Conservation (phyloP, 2,888 invertebrate genomes). For the Tanytarsus gracilentus region DNA sequence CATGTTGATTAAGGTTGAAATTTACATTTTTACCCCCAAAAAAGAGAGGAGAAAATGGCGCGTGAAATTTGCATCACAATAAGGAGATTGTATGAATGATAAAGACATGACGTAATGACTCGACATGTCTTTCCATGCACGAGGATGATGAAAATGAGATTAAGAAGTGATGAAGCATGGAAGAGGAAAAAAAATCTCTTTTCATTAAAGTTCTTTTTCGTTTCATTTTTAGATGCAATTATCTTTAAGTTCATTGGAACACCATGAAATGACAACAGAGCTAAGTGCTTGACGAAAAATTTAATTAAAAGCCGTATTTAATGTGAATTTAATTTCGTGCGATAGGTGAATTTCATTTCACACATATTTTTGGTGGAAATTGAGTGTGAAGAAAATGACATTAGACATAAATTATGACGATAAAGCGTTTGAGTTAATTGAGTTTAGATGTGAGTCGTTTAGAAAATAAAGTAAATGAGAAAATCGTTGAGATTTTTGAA, state of each 20-base stretch:
- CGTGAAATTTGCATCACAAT: background rate
- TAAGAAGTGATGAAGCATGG: too few species aligned
- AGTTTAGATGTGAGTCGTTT: too few species aligned
- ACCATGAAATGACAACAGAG: too few species aligned
- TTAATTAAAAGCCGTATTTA: slow-evolving; percentile 8
- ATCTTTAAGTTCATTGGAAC: background rate
- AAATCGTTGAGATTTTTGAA: too few species aligned
- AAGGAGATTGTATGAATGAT: background rate
- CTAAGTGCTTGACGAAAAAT: slow-evolving; percentile 11
- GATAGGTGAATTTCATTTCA: background rate
- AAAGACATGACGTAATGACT: background rate
- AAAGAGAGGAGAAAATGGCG: background rate
- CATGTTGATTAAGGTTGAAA: slow-evolving; percentile 10
- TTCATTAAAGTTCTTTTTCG: background rate
- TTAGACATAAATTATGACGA: slow-evolving; percentile 8
- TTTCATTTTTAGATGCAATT: background rate
- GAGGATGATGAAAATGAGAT: background rate
- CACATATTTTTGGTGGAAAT: slow-evolving; percentile 14
- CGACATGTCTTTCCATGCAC: background rate
- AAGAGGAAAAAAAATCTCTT: too few species aligned
- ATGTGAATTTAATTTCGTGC: slow-evolving; percentile 10
- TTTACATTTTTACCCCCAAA: slow-evolving; percentile 8
- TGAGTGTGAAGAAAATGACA: slow-evolving; percentile 7
- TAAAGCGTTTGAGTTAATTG: background rate
- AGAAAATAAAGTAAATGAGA: too few species aligned